These are phyloP conservation scores for Standfussiana lucernea DNA, from an alignment of 2,888 invertebrate species.

Conservation along the genomic window DNA sequence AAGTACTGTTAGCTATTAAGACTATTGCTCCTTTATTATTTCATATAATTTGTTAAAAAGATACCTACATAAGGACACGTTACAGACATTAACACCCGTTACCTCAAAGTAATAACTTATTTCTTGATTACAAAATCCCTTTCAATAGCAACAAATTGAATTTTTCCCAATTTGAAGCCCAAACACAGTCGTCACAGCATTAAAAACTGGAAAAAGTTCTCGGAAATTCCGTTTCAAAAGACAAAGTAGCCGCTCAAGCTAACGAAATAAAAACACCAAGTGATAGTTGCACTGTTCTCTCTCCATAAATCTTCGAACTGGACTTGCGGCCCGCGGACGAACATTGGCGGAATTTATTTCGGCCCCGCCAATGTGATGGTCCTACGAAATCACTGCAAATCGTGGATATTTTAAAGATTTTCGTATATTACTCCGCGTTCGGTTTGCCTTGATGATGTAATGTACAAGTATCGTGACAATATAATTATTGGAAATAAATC, in stretches of 20 bases:
- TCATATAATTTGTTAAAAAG: slow-evolving; percentile 14
- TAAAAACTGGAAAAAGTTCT: slow-evolving; percentile 73
- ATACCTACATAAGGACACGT: background rate
- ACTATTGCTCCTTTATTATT: slow-evolving; percentile 13
- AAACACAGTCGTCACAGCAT: slow-evolving; percentile 64
- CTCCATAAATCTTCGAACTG: slow-evolving; percentile 86
- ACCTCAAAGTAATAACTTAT: background rate
- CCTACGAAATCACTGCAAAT: slow-evolving; percentile 64
- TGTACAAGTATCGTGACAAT: slow-evolving; percentile 53
- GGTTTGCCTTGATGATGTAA: slow-evolving; percentile 54
- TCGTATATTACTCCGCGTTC: slow-evolving; percentile 38
- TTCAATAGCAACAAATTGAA: slow-evolving; percentile 44
- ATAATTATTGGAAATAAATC: slow-evolving; percentile 63
- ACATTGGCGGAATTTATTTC: slow-evolving; percentile 88
- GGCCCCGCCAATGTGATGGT: slow-evolving; percentile 70
- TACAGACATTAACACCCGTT: background rate
- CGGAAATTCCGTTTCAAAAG: slow-evolving; percentile 76
- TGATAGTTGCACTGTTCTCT: slow-evolving; percentile 85
- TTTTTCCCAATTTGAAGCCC: slow-evolving; percentile 20
- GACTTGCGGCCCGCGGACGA: slow-evolving; percentile 74
- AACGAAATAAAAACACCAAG: slow-evolving; percentile 83
- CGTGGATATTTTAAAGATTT: slow-evolving; percentile 62
- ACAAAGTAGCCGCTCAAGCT: slow-evolving; percentile 82
- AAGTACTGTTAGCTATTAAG: slow-evolving; percentile 34
- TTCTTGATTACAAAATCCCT: slow-evolving; percentile 13